Conservation (phyloP, 1,140 invertebrate species). For the Parasteatoda tepidariorum region DNA sequence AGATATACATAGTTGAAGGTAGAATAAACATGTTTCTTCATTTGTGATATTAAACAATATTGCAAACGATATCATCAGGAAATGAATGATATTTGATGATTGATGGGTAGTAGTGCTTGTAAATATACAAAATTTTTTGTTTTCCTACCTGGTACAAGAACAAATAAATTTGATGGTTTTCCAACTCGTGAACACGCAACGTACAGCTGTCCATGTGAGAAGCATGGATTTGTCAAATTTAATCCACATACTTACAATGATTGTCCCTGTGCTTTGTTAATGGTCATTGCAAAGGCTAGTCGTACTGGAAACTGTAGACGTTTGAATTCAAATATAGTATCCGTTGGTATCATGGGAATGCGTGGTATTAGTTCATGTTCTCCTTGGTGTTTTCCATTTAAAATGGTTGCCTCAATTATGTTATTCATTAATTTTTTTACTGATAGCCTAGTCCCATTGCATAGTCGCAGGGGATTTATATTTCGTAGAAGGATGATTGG, state of each 20-base stretch:
- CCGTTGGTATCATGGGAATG: constrained; percentile 22
- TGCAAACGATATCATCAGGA: too few relatives aligned
- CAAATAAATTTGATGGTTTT: constrained; percentile 37
- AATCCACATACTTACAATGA: constrained; percentile 54
- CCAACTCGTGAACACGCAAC: constrained; percentile 21
- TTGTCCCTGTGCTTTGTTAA: constrained; percentile 74
- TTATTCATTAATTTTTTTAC: constrained; percentile 53
- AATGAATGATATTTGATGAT: too few relatives aligned
- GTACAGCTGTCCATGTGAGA: not conserved
- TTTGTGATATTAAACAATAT: too few relatives aligned
- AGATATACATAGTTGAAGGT: too few relatives aligned
- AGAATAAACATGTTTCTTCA: too few relatives aligned
- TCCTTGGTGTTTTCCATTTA: constrained; percentile 11
- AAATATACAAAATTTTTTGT: constrained; percentile 49
- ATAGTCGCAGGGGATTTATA: constrained; percentile 62
- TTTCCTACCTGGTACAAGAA: constrained; percentile 25
- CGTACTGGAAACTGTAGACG: constrained; percentile 72
- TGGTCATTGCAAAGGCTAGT: constrained; percentile 71
- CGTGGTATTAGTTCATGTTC: constrained; percentile 23
- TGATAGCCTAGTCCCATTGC: constrained; percentile 68
- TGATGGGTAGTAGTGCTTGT: constrained; percentile 66
- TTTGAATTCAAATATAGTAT: constrained; percentile 66
- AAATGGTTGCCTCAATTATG: constrained; percentile 25
- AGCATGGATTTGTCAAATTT: not conserved
- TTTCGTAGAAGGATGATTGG: constrained; percentile 70